Evolutionary conservation across 2,888 invertebrate genomes (phyloP), one percentile per base, ranked within the genome.

Genomic region (Drosophila mettleri): DNA sequence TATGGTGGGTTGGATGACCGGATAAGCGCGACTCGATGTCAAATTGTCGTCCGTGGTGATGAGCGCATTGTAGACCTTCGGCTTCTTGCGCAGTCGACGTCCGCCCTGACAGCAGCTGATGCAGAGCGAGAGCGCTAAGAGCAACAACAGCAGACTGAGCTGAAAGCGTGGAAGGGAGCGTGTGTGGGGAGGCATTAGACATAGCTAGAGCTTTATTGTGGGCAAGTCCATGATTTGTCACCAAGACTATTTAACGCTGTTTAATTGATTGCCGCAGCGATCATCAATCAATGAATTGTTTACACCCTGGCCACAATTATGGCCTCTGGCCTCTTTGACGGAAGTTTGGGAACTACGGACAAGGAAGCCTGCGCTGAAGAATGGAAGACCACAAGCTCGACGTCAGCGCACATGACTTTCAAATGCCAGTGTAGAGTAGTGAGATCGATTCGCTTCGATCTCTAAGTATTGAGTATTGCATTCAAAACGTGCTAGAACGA

Each of bases 31-130:
- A 82, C 96, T 96, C 1, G 96, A 95, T 54, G 95, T 94, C 57
- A 96, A 91, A 90, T 95, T 95, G 89, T 96, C 96, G 88, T 95
- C 95, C 6, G 96, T 95, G 3, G 95, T 96, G 89, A 96, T 95
- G 60, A 96, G 93, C 0, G 96, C 96, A 90, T 96, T 96, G 93
- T 96, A 96, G 33, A 96, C 95, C 90, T 95, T 95, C 0, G 96
- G 96, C 1, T 95, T 93, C 69, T 95, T 94, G 29, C 91, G 81
- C 36, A 86, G 59, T 1, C 85, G 74, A 24, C 86, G 79, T 2
- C 65, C 89, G n/a, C 75, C 86, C 6, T 55, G 58, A 14, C 69
- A 33, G 22, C 58, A 53, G 27, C 48, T 67, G 38, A 66, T 27
- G 39, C 55, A 62, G 3, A 86, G 24, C 14, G 61, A 78, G 72